Percentiles rank a stretch among this genome's conserved stretches.
phyloP scores from a whole-genome alignment of 2,888 invertebrate genomes.

The Phaedon cochleariae region DNA sequence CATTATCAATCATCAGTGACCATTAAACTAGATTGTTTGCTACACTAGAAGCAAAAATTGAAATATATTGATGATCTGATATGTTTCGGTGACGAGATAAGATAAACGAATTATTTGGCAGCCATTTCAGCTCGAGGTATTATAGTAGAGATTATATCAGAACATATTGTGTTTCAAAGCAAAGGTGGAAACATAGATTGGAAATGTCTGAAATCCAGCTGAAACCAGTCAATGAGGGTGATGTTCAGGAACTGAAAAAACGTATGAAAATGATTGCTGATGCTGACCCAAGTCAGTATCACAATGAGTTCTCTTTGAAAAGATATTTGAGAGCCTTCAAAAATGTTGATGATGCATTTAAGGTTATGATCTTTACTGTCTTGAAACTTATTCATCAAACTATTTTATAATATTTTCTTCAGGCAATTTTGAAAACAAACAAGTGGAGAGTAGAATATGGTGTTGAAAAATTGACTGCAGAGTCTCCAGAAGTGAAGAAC shows the following conservation, averaged over 20 bases:
- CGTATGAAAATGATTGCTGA: slow-evolving; percentile 77
- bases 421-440: slow-evolving; percentile 81
- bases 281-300: slow-evolving; percentile 78
- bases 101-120: not conserved
- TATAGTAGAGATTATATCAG: not conserved
- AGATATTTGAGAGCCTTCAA: slow-evolving; percentile 79
- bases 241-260: slow-evolving; percentile 72
- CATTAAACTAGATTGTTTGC: no score
- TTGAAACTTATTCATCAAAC: no score
- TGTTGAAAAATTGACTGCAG: slow-evolving; percentile 67
- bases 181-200: no score
- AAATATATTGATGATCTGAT: not conserved
- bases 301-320: slow-evolving; percentile 76
- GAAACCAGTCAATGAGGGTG: slow-evolving; percentile 69
- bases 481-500: slow-evolving; percentile 66
- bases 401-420: not conserved
- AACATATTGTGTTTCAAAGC: not conserved
- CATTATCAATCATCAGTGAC: no score
- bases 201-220: slow-evolving; percentile 31
- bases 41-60: no score
- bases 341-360: slow-evolving; percentile 77
- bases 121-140: not conserved
- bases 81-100: slow-evolving; percentile 11
- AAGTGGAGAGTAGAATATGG: slow-evolving; percentile 82
- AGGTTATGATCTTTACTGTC: slow-evolving; percentile 62